Base-by-base conservation (phyloP, 1,140 invertebrate species). In the Zophobas morio region DNA sequence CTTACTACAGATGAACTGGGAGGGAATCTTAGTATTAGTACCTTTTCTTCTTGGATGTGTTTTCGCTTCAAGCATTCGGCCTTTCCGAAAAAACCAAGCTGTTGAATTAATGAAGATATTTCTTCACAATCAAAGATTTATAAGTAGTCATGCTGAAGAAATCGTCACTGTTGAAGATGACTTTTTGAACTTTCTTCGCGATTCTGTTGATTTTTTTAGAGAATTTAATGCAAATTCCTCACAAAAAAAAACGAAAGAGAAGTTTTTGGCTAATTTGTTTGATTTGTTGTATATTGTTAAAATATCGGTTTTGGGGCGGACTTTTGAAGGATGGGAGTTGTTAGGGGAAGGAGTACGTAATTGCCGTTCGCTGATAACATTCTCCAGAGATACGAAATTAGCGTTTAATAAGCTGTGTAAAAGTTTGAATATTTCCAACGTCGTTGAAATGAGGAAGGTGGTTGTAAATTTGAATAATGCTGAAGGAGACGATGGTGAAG, bases 31-130 rank as follows among this genome's bases (percentile, higher is more conserved):
- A 83, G 83, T 87, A 47, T 83, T 94, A 42, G 85, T 89, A 6
- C 85, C 88, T 2, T 78, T 89, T 47, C 82, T 93, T 74, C 85
- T 90, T 8, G 86, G 90, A 1, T 91, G 89, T 84, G 85, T 90
- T n/a, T 94, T 93, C 78, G 88, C 90, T 70, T 81, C 84, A 1
- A 87, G 87, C 33, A 88, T 93, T 0, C 87, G 91, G 77, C 89
- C 90, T 34, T 94, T 90, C 80, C 86, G 91, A 51, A 88, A 90
- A 77, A 88, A 88, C 78, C 91, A 93, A 84, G 92, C 91, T 1
- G 72, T 93, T 0, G 91, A 93, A 80, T 85, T 93, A 70, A 80
- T 93, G 54, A 85, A 86, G 49, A 86, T 88, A 47, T 92, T 92
- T 80, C 93, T 92, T 82, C 86, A 86, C 35, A 89, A 91, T 80